Base-by-base conservation (phyloP, 2,113 vertebrate genomes). In the Aptenodytes forsteri region DNA sequence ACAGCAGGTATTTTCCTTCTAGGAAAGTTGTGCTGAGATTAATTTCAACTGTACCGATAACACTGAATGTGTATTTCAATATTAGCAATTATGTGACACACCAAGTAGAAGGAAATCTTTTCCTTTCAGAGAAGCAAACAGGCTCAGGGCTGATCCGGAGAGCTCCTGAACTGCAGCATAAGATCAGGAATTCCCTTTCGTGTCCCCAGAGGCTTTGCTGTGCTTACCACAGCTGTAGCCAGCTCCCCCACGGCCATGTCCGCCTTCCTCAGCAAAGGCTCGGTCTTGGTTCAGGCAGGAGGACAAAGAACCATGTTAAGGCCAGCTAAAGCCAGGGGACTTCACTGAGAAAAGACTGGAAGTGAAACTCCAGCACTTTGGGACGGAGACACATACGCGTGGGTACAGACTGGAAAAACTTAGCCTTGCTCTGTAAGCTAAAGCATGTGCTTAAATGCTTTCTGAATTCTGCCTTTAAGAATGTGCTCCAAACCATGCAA, bases 1-100 rank as follows among this genome's bases (percentile, higher is more conserved):
- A 55, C 10, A 81, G 32, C n/a, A 86, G 22, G 72, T 56, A 71
- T 59, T 70, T 58, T 91, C 90, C 76, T 94, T 78, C 55, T 47
- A 89, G 73, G 34, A 40, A 92, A 92, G 83, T 78, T 49, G 84
- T 88, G 26, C 80, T 90, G 34, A 75, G 75, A 92, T 90, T 54
- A 87, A 94, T 91, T 95, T 94, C 83, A 92, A 62, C 54, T 76
- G 47, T 23, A 54, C 52, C 6, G 21, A 62, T 78, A 83, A 40
- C 36, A 69, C 55, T 40, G 46, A 83, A 50, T 15, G 32, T 52
- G 29, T 66, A 52, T 73, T 96, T 69, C 78, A 92, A 16, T 72
- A 89, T 49, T 30, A 90, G 66, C 70, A 83, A 44, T 66, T 36
- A 58, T 6, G 18, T 1, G 17, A 36, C 22, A 47, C 0, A 47